Percentiles rank a stretch among this genome's conserved stretches.
These are phyloP conservation scores for Chionomys nivalis DNA, from an alignment of 2,113 vertebrate species.

Conservation along the genomic window DNA sequence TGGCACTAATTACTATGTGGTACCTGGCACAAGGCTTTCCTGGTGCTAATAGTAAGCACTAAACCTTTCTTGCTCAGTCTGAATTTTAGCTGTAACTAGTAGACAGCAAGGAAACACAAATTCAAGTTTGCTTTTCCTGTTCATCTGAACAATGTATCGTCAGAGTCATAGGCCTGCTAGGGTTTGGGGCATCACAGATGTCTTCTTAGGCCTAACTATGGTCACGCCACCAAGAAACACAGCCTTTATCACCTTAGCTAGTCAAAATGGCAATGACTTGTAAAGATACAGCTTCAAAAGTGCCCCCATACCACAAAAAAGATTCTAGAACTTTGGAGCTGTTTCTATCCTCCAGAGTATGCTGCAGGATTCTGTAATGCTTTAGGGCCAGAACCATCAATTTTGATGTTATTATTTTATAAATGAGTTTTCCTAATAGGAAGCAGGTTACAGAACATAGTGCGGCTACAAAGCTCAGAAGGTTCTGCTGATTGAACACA, in stretches of 20 bases:
- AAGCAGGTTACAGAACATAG: accelerated
- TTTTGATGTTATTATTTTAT: background rate
- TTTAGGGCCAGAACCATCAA: background rate
- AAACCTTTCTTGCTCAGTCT: background rate
- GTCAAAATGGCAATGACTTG: background rate
- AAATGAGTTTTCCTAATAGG: background rate
- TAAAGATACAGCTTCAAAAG: background rate
- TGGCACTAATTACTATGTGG: background rate
- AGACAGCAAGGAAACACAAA: background rate
- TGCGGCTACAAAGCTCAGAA: background rate
- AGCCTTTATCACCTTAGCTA: background rate
- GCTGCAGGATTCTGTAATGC: background rate
- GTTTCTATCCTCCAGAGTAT: background rate
- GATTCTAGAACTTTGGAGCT: background rate
- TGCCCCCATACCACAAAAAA: background rate
- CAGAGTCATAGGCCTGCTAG: background rate
- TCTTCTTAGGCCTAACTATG: background rate
- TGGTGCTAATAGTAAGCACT: background rate
- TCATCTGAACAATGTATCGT: background rate
- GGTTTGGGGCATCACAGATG: background rate
- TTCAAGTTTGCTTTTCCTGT: background rate
- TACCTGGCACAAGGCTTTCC: background rate
- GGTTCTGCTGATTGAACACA: background rate
- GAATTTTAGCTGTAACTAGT: background rate
- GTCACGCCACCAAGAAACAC: background rate